These are phyloP conservation scores for Leucoraja erinaceus DNA, from an alignment of 2,113 vertebrate genomes.

Conservation along the genomic window DNA sequence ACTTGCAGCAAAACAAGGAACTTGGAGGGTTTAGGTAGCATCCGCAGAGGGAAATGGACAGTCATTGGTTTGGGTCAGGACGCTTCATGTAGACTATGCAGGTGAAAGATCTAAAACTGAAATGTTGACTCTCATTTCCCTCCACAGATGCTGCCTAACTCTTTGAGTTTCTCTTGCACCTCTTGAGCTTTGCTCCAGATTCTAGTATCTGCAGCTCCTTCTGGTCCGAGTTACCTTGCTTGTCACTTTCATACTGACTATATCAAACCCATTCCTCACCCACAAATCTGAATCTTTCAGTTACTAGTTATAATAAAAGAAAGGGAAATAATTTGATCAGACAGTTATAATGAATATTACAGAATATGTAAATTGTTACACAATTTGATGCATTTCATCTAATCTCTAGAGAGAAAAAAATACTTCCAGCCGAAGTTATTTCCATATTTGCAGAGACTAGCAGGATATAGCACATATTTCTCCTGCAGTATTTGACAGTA, in stretches of 20 bases:
- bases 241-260: background rate
- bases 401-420: background rate
- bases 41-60: no score
- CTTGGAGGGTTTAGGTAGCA: no score
- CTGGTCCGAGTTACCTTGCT: background rate
- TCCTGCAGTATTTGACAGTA: background rate
- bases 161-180: no score
- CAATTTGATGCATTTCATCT: background rate
- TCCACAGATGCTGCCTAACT: no score
- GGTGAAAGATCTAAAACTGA: no score
- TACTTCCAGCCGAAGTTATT: background rate
- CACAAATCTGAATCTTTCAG: background rate
- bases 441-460: background rate
- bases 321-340: background rate
- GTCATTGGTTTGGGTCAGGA: no score
- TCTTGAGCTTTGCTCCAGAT: no score
- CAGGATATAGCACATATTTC: background rate
- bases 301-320: background rate
- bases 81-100: no score
- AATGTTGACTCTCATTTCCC: no score
- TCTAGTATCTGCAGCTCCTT: no score
- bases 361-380: background rate
- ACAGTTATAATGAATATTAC: background rate
- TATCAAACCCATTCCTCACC: background rate
- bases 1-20: no score